A percentile compares a stretch with the other conserved stretches of the same genome.
These are phyloP conservation scores for Dromius quadrimaculatus DNA, from an alignment of 2,888 invertebrate genomes.

Conservation along the genomic window DNA sequence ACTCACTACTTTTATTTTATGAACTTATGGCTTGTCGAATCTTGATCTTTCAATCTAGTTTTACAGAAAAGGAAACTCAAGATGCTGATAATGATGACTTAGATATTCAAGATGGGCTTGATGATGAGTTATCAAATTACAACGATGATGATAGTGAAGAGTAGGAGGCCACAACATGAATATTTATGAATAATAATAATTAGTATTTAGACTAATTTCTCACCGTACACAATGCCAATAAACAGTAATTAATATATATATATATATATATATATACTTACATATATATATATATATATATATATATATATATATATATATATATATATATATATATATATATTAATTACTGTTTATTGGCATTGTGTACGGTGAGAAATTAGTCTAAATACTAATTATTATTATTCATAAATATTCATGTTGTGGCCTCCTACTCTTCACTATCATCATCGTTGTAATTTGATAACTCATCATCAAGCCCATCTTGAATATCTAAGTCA, in stretches of 20 bases:
- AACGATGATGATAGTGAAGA: constrained; percentile 1
- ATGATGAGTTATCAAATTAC: constrained; percentile 20
- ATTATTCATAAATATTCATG: neutral
- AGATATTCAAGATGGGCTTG: neutral
- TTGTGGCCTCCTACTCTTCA: neutral
- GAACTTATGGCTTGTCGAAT: no score
- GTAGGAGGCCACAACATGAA: neutral
- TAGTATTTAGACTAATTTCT: neutral
- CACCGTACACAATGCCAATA: no score
- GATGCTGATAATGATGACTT: neutral
- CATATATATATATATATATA: no score
- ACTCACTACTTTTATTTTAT: no score
- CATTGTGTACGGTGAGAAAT: no score
- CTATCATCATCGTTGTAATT: neutral
- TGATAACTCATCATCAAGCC: constrained; percentile 9
- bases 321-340: no score
- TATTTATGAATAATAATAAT: neutral
- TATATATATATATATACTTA: no score
- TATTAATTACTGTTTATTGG: no score
- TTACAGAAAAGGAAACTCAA: neutral
- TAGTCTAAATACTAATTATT: neutral
- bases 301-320: no score
- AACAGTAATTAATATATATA: no score
- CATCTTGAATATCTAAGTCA: neutral
- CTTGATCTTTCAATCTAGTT: neutral